Evolutionary conservation across 2,113 vertebrate genomes (phyloP).

Genomic region (Lamprotornis superbus): DNA sequence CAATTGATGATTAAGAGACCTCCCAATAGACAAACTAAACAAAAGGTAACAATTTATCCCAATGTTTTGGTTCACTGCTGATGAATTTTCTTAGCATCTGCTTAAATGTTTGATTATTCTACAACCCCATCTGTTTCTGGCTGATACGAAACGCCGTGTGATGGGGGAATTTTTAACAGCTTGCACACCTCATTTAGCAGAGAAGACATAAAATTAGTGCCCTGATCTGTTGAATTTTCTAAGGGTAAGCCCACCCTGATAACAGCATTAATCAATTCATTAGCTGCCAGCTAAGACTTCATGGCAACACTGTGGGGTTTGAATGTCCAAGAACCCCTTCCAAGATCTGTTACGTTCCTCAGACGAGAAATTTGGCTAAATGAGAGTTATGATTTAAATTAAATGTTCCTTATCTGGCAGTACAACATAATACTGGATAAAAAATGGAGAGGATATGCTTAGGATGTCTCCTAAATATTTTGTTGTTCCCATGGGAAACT

Average conservation of each 20-base stretch:
- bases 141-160: conserved; percentile 42
- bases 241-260: conserved; percentile 40
- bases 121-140: conserved; percentile 70
- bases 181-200: conserved; percentile 70
- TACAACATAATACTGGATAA: neutral
- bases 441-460: neutral
- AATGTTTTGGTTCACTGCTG: conserved; percentile 63
- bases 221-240: conserved; percentile 58
- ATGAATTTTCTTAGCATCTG: conserved; percentile 71
- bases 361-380: neutral
- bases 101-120: conserved; percentile 71
- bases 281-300: conserved; percentile 33
- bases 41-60: conserved; percentile 70
- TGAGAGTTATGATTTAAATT: neutral
- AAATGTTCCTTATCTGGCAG: neutral
- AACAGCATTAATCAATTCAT: conserved; percentile 62
- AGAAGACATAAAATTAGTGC: conserved; percentile 63
- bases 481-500: neutral
- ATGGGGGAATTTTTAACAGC: conserved; percentile 55
- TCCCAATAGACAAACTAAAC: conserved; percentile 57
- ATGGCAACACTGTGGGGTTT: neutral
- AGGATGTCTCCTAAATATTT: neutral
- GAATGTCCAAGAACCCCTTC: neutral
- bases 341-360: neutral
- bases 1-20: conserved; percentile 30